Evolutionary conservation across 2,888 invertebrate genomes (phyloP), one percentile per base, ranked within the genome.

Genomic region (Theristus sp.): DNA sequence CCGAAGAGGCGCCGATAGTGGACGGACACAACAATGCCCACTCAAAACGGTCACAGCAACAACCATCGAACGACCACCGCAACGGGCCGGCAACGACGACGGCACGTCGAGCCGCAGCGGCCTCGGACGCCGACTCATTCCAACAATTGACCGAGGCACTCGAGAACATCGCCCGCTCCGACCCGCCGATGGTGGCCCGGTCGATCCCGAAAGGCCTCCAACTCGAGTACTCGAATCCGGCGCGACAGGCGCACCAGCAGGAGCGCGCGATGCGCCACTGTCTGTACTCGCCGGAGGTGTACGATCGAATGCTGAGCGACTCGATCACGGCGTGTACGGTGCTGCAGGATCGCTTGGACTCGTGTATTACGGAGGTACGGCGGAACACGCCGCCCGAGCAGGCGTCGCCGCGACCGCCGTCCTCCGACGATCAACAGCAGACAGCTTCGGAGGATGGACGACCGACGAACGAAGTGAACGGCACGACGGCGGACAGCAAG

Each of bases 181-280:
- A 59, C 17, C 59, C 30, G 25, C 59, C 59, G 25, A 3, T 29
- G n/a, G 59, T 59, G 22, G 59, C 59, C 28, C 20, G 59, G 17
- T 59, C 59, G 30, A 59, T 52, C 24, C 59, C 59, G 29, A 6
- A 30, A n/a, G 54, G 54, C 10, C 49, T 27, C 26, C 25, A 24
- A 17, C n/a, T 47, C 6, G 58, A 47, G 17, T 6, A 3, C 10
- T 28, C 30, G 31, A n/a, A n/a, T n/a, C n/a, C n/a, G n/a, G n/a
- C n/a, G n/a, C 38, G 38, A 38, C 10, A 13, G 10, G 49, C n/a
- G 20, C 6, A 13, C 2, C 38, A 26, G 26, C 17, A 24, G 26
- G 49, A 49, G 20, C 58, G 49, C 20, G 3, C 30, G 22, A 27
- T 59, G 54, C 53, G 29, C 2, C 30, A 59, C 24, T 59, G 59